Base-by-base conservation (phyloP, 2,797 vertebrate species). In the Mus minutoides region DNA sequence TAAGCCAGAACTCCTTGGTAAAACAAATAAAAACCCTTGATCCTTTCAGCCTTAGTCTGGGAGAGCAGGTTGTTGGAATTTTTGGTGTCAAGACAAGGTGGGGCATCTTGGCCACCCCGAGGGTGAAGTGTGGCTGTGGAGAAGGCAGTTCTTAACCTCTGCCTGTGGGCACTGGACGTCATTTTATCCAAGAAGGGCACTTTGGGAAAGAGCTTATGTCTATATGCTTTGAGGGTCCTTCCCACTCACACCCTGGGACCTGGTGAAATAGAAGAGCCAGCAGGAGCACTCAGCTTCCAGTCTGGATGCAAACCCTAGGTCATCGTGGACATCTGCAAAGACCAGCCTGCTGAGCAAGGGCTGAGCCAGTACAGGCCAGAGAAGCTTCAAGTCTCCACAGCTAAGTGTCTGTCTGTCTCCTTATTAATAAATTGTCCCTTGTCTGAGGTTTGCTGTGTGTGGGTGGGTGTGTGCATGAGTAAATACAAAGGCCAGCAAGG, bases 361-460 rank as follows among this genome's bases (percentile, higher is more conserved):
- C 60, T 83, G 62, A 34, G 46, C 46, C 37, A 29, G 34, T 79
- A 31, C 26, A 77, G 40, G 79, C 84, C 67, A 67, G 92, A 85
- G 85, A 73, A 58, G 8, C 69, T 34, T 34, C 56, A 46, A 62
- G 56, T 26, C 37, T 79, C 22, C 19, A 82, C 52, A 79, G 90
- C 67, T 79, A 67, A 31, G 19, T 78, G 83, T 91, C 37, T 85
- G 24, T 92, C 24, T 96, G 85, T 97, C 87, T 96, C 64, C 82
- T 95, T 60, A 37, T 94, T 92, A 97, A 96, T 98, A 97, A 97
- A 97, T n/a, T 69, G 80, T 92, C 89, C 92, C 58, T 88, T 95
- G 75, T 93, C 67, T 96, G 92, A 96, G 67, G 77, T 94, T 21
- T 80, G 37, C 7, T 24, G n/a, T 94, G 84, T 86, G 71, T 64